Base-by-base conservation (phyloP, 2,113 vertebrate genomes). In the Argyrosomus japonicus region DNA sequence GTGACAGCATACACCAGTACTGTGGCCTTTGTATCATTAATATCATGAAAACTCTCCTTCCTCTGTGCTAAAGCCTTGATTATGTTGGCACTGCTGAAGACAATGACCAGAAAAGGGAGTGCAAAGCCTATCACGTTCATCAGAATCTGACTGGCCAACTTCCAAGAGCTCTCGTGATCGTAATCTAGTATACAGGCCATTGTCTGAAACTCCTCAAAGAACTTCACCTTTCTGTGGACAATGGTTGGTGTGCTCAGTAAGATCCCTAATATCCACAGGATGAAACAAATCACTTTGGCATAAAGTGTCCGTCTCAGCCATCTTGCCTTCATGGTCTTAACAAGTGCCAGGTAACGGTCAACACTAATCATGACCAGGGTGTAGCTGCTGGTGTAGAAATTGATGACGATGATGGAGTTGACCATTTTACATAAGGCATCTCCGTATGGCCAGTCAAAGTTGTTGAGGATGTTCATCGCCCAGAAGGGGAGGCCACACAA, bases 261-360 rank as follows among this genome's bases (percentile, higher is more conserved):
- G 32, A 97, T 5, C 0, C 96, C 92, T 9, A 96, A 96, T 0
- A 82, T 58, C 98, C 98, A 99, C 60, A 98, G 81, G 6, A 95
- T 13, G 43, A 95, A 75, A 69, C 97, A 96, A 43, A 95, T 94
- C 51, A 94, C 73, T 21, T 97, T 97, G 45, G 97, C 96, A 32
- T 96, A 96, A 64, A 69, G 67, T 0, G 91, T 91, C 6, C 93
- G 86, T 13, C 98, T 95, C 83, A 97, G 87, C 61, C 95, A 92
- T 25, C 96, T 94, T 36, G 95, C 80, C 53, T 94, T 96, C 96
- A 99, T 97, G 32, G 97, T 96, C 87, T 96, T 97, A 75, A 97
- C 97, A 18, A 99, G 91, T 0, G 96, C 98, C 36, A 99, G 87
- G 83, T 99, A 99, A 73, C 98, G 97, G 82, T 99, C 98, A 0